Base-by-base conservation (phyloP, 2,113 vertebrate species). In the Dasyornis broadbenti region DNA sequence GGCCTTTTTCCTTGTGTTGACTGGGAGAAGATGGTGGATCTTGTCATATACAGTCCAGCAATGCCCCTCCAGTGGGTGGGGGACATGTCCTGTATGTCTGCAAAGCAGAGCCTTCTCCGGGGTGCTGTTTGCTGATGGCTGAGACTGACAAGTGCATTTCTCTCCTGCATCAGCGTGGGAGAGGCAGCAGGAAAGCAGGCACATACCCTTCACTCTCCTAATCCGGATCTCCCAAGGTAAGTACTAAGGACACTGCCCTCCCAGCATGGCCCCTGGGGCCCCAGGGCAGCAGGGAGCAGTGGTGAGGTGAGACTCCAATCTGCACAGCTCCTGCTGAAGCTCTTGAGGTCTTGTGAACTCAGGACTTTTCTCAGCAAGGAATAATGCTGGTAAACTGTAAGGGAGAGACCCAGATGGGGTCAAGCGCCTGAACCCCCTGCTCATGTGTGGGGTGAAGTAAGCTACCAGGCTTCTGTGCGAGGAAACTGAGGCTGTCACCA, bases 401-500 rank as follows among this genome's bases (percentile, higher is more conserved):
- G 53, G 47, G 21, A 86, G 75, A n/a, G 27, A 47, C 23, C 23
- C 31, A 39, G 37, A 57, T 50, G 31, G 37, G 49, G 27, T 27
- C 1, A 1, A 82, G 82, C 57, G 33, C 26, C n/a, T 80, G 75
- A 82, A 82, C 9, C 5, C n/a, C 11, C 17, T 42, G 63, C 35
- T 64, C 11, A 26, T 26, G 30, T 1, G 1, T 44, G 45, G 56
- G 3, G 15, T 75, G 73, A 61, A 0, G 0, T 7, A 79, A 93
- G 49, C 49, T 42, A 20, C 24, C 54, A 52, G n/a, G 22, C n/a
- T 12, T 73, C 69, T 0, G 3, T 57, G n/a, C 82, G 61, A 82
- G 66, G 79, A 90, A 84, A 53, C 19, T 0, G 2, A 2, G 4
- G 56, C 50, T 0, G 1, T 63, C 4, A 3, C 60, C 0, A 0